Evolutionary conservation across 1,140 invertebrate species (phyloP).

Genomic region (Amphibalanus amphitrite): DNA sequence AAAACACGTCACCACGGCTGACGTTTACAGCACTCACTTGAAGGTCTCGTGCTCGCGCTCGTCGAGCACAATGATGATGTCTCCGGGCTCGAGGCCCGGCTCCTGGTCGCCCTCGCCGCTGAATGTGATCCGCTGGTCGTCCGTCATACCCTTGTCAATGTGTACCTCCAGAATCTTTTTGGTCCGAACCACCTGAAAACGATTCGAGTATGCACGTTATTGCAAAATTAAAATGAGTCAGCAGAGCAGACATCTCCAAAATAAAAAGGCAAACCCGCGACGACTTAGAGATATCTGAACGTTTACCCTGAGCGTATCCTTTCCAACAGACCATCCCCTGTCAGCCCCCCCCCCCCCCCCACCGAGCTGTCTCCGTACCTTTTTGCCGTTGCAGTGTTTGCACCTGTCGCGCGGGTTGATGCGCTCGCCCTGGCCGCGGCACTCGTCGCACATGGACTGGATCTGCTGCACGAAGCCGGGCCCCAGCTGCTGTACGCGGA

Average conservation of each 20-base stretch:
- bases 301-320: no score
- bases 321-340: no score
- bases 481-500: constrained; percentile 77
- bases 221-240: no score
- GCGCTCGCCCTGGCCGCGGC: constrained; percentile 34
- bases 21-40: constrained; percentile 30
- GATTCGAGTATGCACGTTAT: no score
- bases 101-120: constrained; percentile 94
- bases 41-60: constrained; percentile 84
- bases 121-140: constrained; percentile 92
- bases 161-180: constrained; percentile 94
- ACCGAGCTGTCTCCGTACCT: constrained; percentile 32
- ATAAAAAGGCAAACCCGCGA: no score
- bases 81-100: constrained; percentile 79
- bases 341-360: no score
- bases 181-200: constrained; percentile 50
- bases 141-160: constrained; percentile 93
- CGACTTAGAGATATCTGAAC: no score
- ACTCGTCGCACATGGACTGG: constrained; percentile 57
- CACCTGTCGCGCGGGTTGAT: constrained; percentile 37
- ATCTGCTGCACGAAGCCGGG: constrained; percentile 95
- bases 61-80: constrained; percentile 94
- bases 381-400: constrained; percentile 48
- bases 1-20: no score
- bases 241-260: no score